These are phyloP conservation scores for Choloepus hoffmanni DNA, from an alignment of 2,113 vertebrate species.

Conservation along the genomic window DNA sequence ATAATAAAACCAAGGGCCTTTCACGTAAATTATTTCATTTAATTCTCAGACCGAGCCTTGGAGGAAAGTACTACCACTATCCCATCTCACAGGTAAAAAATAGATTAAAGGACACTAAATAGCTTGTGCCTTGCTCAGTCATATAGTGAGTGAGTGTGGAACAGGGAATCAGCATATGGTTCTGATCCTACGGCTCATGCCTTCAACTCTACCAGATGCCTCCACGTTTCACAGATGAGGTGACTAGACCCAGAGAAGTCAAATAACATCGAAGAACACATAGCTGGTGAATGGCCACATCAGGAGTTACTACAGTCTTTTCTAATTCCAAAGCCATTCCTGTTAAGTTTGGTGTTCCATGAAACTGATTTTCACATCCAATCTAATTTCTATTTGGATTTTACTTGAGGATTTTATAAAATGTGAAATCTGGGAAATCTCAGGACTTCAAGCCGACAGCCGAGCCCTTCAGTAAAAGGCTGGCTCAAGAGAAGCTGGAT, in stretches of 20 bases:
- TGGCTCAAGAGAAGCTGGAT: background rate
- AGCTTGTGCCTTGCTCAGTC: background rate
- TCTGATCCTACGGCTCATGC: background rate
- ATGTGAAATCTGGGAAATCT: slow-evolving; percentile 14
- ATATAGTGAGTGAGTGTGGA: background rate
- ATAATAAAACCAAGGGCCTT: background rate
- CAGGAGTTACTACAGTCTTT: background rate
- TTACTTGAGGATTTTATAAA: slow-evolving; percentile 26
- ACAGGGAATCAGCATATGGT: background rate
- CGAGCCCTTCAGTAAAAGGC: background rate
- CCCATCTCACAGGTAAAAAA: slow-evolving; percentile 1
- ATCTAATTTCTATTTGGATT: slow-evolving; percentile 13
- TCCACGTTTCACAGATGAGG: background rate
- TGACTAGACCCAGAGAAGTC: background rate
- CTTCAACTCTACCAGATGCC: background rate
- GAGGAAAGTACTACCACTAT: background rate
- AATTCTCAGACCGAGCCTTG: background rate
- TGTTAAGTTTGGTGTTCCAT: background rate
- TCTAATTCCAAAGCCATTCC: background rate
- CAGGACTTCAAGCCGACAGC: background rate
- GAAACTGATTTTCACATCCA: background rate
- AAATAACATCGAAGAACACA: background rate
- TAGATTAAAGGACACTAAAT: background rate
- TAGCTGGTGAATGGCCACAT: background rate
- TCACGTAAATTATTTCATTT: background rate